Evolutionary conservation across 2,888 invertebrate genomes (phyloP).

Genomic region (Cataglyphis albicans): DNA sequence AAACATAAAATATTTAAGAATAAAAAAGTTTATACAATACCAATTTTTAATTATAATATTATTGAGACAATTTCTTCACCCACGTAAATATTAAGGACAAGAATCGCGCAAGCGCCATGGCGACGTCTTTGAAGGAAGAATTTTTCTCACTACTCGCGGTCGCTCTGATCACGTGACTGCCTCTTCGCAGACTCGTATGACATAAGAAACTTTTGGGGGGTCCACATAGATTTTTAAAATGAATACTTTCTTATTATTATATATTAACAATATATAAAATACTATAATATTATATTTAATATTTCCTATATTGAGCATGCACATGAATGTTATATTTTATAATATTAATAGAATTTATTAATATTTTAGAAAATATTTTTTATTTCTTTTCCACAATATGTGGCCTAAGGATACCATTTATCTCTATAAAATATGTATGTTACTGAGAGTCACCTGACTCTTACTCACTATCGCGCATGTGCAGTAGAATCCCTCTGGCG

Average conservation of each 20-base stretch:
- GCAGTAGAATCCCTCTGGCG: background rate
- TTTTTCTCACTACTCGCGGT: background rate
- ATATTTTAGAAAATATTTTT: background rate
- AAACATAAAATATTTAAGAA: background rate
- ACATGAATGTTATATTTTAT: background rate
- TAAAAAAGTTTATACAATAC: background rate
- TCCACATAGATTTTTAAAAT: background rate
- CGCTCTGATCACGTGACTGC: background rate
- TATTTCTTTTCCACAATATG: background rate
- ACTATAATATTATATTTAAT: too few relatives aligned
- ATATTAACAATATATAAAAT: background rate
- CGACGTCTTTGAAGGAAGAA: background rate
- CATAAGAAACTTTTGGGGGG: background rate
- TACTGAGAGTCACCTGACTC: background rate
- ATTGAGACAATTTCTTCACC: background rate
- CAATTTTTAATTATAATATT: constrained; percentile 3
- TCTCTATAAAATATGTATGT: background rate
- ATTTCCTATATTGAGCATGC: background rate
- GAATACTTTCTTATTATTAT: too few relatives aligned
- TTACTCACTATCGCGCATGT: background rate
- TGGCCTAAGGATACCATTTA: background rate
- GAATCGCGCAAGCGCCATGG: background rate
- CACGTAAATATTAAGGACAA: background rate
- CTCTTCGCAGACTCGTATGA: background rate
- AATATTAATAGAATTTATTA: background rate